Evolutionary conservation across 2,113 vertebrate genomes (phyloP).

Genomic region (Grammomys surdaster): DNA sequence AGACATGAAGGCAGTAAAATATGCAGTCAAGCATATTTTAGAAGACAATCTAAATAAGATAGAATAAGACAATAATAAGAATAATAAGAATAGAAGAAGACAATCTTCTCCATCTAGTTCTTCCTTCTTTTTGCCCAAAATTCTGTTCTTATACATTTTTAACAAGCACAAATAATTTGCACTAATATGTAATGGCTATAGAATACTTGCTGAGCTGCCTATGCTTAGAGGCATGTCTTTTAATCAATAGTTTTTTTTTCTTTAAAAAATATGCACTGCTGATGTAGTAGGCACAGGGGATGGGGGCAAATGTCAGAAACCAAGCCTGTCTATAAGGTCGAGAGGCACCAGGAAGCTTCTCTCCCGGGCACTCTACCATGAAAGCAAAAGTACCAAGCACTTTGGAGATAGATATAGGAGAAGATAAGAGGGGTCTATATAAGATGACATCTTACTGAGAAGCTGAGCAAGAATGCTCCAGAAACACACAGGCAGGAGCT

Average conservation of each 20-base stretch:
- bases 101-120: not conserved
- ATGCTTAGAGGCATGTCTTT: not conserved
- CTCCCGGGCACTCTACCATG: not conserved
- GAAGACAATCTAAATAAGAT: too few relatives aligned
- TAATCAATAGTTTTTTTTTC: not conserved
- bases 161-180: not conserved
- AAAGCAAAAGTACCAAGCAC: not conserved
- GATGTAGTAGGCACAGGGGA: not conserved
- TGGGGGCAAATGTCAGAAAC: not conserved
- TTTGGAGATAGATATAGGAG: not conserved
- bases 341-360: not conserved
- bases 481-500: not conserved
- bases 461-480: not conserved
- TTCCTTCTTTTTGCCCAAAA: not conserved
- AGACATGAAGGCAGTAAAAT: not conserved
- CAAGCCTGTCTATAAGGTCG: not conserved
- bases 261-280: not conserved
- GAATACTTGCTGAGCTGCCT: not conserved
- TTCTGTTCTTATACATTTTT: slow-evolving; percentile 13
- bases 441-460: not conserved
- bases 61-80: too few relatives aligned
- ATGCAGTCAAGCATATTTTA: not conserved
- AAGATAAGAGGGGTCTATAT: not conserved
- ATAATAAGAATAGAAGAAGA: too few relatives aligned
- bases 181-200: not conserved